A percentile compares a stretch with the other conserved stretches of the same genome.
Evolutionary conservation across 2,113 vertebrate genomes (phyloP).

Genomic region (Thunnus maccoyii): DNA sequence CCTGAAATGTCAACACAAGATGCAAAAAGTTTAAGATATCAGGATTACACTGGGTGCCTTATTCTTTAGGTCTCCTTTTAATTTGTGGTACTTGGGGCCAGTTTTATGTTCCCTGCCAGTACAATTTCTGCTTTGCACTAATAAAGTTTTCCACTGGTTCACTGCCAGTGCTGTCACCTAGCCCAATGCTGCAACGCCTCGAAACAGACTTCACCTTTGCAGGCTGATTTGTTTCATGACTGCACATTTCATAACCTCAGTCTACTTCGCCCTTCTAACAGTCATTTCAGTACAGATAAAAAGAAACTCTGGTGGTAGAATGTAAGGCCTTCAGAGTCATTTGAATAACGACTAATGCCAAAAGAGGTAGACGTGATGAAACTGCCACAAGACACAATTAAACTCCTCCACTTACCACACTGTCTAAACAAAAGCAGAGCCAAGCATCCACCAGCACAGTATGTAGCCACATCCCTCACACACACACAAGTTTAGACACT

Average conservation of each 20-base stretch:
- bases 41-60: neutral
- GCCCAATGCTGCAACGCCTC: neutral
- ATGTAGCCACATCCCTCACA: neutral
- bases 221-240: constrained; percentile 11
- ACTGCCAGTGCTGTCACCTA: neutral
- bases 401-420: constrained; percentile 24
- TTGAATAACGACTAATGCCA: constrained; percentile 17
- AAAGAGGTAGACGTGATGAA: neutral
- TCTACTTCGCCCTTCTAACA: constrained; percentile 11
- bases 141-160: constrained; percentile 21
- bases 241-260: neutral
- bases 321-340: neutral
- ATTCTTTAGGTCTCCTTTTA: neutral
- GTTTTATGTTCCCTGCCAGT: neutral
- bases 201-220: neutral
- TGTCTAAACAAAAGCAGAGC: neutral
- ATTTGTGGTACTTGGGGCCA: neutral
- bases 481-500: neutral
- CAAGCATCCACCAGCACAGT: neutral
- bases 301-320: neutral
- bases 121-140: neutral
- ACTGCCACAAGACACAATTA: constrained; percentile 1
- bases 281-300: neutral
- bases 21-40: neutral
- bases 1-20: neutral